phyloP scores from a whole-genome alignment of 2,797 vertebrate species.

The Hybognathus amarus region DNA sequence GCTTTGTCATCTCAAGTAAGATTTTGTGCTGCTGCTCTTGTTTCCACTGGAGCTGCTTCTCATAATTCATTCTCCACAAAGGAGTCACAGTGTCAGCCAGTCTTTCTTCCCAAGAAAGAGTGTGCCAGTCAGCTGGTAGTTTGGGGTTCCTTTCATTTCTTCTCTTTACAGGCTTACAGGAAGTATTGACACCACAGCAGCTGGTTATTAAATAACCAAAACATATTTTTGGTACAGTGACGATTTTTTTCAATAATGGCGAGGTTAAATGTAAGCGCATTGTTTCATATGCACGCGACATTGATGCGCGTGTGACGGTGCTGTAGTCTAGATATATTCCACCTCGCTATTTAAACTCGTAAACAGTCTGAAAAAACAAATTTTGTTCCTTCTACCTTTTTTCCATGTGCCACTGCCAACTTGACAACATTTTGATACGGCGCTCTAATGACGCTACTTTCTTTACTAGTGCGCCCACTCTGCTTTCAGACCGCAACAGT shows the following conservation, averaged over 20 bases:
- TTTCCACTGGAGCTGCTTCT: conserved; percentile 86
- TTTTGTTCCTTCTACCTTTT: not conserved
- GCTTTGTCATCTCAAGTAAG: conserved; percentile 72
- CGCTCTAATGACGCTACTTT: not conserved
- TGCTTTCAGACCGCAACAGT: not conserved
- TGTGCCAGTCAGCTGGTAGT: conserved; percentile 33
- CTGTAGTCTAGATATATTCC: not conserved
- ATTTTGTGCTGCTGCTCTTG: conserved; percentile 77
- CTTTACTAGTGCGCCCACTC: conserved; percentile 57
- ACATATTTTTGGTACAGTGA: conserved; percentile 25
- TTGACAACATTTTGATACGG: not conserved
- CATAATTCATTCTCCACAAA: conserved; percentile 85
- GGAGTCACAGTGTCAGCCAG: conserved; percentile 81
- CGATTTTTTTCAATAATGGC: conserved; percentile 9
- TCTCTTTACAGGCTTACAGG: conserved; percentile 49
- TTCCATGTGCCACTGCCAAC: not conserved
- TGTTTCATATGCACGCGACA: conserved; percentile 3
- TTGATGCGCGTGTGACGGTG: not conserved
- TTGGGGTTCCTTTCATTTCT: conserved; percentile 43
- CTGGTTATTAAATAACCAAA: conserved; percentile 50
- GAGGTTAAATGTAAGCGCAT: conserved; percentile 19
- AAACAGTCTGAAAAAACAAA: not conserved
- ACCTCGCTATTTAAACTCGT: not conserved
- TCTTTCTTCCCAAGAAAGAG: conserved; percentile 75
- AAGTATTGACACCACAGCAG: not conserved